Conservation (phyloP, 2,113 vertebrate genomes). For the Pygoscelis antarcticus region DNA sequence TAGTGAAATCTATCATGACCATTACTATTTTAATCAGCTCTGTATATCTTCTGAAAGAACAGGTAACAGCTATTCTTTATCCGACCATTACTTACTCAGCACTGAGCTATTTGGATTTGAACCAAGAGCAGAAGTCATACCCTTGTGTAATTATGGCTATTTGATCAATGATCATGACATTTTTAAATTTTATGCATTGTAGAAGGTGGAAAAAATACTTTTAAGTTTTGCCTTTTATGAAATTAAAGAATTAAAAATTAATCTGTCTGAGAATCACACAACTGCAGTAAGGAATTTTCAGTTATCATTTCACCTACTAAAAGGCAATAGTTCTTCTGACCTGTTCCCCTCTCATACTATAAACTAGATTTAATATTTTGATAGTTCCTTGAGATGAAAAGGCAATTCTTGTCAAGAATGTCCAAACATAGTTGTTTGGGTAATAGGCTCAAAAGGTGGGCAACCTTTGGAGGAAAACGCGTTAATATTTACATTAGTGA, state of each 20-base stretch:
- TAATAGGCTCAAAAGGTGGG: background rate
- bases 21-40: background rate
- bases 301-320: constrained; percentile 21
- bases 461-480: background rate
- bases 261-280: constrained; percentile 26
- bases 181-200: constrained; percentile 61
- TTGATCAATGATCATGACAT: constrained; percentile 53
- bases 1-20: background rate
- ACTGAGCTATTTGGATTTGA: constrained; percentile 29
- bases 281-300: constrained; percentile 34
- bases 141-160: constrained; percentile 30
- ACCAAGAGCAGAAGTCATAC: background rate
- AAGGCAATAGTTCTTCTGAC: background rate
- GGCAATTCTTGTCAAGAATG: background rate
- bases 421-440: background rate
- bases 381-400: constrained; percentile 13
- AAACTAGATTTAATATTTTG: constrained; percentile 45
- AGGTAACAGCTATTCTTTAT: background rate
- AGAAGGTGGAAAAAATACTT: constrained; percentile 22
- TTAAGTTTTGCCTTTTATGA: constrained; percentile 56
- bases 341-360: background rate
- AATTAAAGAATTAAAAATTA: constrained; percentile 74
- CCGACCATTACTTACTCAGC: background rate
- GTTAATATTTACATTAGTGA: background rate
- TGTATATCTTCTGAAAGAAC: background rate